A percentile compares a stretch with the other conserved stretches of the same genome.
Evolutionary conservation across 2,888 invertebrate species (phyloP).

Genomic region (Athalia cordata): DNA sequence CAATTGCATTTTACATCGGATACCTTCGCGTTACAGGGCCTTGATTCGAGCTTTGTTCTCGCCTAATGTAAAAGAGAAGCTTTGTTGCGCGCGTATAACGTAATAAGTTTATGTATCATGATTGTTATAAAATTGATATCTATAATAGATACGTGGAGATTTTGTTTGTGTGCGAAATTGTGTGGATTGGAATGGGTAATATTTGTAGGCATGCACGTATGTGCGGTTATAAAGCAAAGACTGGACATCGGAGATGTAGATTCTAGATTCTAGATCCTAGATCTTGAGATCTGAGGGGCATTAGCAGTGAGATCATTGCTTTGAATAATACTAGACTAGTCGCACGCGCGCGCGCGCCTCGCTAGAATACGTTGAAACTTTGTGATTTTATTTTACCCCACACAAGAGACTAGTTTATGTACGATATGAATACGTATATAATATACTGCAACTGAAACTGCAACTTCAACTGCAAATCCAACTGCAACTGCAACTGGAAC

Average conservation of each 20-base stretch:
- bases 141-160: no score
- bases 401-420: constrained; percentile 45
- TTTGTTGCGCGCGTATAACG: no score
- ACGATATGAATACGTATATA: no score
- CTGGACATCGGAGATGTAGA: no score
- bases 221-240: not conserved
- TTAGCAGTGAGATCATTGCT: constrained; percentile 71
- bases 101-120: no score
- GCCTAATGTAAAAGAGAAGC: no score
- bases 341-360: constrained; percentile 46
- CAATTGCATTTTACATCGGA: no score
- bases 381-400: constrained; percentile 68
- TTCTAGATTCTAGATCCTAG: no score
- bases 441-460: no score
- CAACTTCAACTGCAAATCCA: constrained; percentile 53
- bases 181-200: not conserved
- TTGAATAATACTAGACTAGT: constrained; percentile 65
- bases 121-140: no score
- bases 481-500: constrained; percentile 61
- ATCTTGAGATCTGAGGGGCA: constrained; percentile 4
- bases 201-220: not conserved
- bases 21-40: not conserved
- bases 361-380: constrained; percentile 4
- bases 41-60: constrained; percentile 40
- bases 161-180: no score